phyloP scores from a whole-genome alignment of 2,113 vertebrate species.

The Bathybates hornii region DNA sequence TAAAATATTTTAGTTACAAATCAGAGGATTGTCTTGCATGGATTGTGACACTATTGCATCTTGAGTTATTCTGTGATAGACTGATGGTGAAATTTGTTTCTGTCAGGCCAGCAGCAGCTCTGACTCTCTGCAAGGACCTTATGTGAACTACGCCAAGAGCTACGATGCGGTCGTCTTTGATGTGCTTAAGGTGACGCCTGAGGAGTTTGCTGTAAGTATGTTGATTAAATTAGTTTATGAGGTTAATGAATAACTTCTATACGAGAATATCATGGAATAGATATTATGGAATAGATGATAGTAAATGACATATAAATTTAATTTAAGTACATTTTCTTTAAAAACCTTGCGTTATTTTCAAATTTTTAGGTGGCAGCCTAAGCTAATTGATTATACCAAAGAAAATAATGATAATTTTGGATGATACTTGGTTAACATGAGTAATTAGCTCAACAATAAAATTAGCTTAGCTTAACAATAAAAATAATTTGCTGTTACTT shows the following conservation, averaged over 20 bases:
- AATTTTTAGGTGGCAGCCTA: not conserved
- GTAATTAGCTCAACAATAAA: not conserved
- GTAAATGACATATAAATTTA: not conserved
- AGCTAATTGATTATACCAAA: not conserved
- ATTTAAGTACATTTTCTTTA: not conserved
- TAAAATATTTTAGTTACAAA: not conserved
- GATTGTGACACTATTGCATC: not conserved
- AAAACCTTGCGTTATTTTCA: not conserved
- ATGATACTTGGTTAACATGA: not conserved
- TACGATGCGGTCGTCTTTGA: conserved; percentile 95
- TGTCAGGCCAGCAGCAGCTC: conserved; percentile 91
- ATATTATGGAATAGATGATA: not conserved
- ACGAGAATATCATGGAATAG: not conserved
- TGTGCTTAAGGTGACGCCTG: conserved; percentile 92
- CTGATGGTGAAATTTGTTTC: not conserved
- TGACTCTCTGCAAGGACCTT: conserved; percentile 88
- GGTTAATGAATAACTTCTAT: not conserved
- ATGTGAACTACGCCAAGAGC: conserved; percentile 91
- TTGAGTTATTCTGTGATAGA: not conserved
- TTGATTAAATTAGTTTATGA: not conserved
- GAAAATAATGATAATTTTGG: not conserved
- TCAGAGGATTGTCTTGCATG: not conserved
- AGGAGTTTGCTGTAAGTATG: conserved; percentile 92
- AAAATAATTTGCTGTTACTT: not conserved
- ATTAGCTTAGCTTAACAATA: not conserved